Conservation (phyloP, 2,888 invertebrate genomes). For the Patella caerulea region DNA sequence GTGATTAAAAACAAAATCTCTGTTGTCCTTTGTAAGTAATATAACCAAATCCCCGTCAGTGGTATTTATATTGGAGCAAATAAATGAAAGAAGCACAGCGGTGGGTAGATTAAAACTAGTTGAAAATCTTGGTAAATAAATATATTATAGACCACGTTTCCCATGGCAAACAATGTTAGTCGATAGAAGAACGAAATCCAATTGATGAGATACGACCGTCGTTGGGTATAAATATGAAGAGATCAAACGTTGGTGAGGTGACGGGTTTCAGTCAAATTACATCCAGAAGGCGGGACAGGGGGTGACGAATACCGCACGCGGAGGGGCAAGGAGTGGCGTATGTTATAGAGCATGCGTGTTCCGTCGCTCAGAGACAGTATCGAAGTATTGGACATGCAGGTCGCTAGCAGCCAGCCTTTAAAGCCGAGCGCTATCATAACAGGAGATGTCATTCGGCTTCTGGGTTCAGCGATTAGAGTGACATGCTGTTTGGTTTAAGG, state of each 20-base stretch:
- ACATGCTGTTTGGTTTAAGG: background rate
- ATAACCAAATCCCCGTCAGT: background rate
- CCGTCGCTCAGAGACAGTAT: slow-evolving; percentile 5
- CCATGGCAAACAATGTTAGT: background rate
- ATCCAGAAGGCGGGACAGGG: slow-evolving; percentile 9
- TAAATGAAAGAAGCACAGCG: background rate
- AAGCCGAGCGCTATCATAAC: background rate
- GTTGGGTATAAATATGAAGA: slow-evolving; percentile 5
- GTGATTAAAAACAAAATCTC: background rate
- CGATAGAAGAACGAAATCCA: background rate
- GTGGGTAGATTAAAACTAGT: slow-evolving; percentile 5
- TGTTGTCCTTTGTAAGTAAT: background rate
- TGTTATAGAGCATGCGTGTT: slow-evolving; percentile 11
- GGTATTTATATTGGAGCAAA: background rate
- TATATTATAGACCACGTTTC: too few species aligned
- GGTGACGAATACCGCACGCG: slow-evolving; percentile 7
- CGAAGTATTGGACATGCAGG: slow-evolving; percentile 5
- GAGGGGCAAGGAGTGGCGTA: slow-evolving; percentile 11
- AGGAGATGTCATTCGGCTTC: background rate
- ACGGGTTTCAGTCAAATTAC: background rate
- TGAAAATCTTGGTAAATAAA: too few species aligned
- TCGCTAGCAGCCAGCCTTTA: slow-evolving; percentile 5
- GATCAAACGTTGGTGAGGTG: slow-evolving; percentile 10
- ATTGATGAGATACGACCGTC: background rate
- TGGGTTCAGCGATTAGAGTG: background rate